Evolutionary conservation across 2,888 invertebrate species (phyloP), one percentile per base, ranked within the genome.

Genomic region (Masnerella sp.): DNA sequence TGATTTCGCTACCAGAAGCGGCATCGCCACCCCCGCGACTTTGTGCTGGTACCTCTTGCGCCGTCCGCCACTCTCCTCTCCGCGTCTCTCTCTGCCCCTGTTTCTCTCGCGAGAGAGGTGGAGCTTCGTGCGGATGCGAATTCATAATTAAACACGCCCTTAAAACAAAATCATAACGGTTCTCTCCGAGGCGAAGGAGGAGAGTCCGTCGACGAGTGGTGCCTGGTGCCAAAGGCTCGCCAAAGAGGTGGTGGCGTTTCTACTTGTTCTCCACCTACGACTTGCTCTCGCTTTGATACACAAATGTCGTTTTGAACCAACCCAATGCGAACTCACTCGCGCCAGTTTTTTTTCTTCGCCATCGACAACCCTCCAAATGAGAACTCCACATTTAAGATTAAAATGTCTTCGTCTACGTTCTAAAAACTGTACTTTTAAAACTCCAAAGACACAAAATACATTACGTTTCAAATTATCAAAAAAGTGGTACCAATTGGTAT

Each of bases 61-160:
- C 47, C 68, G 47, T 51, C 56, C 52, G 58, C 54, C 67, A 59
- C 74, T 78, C 74, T 75, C 64, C 65, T 73, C 75, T 69, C 76
- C 65, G 30, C 64, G 73, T 72, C 62, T 68, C 61, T 61, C 74
- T 74, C 62, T 67, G 59, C 65, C 68, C 59, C 67, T 64, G 69
- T 71, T 67, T 74, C 76, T 70, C 78, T 78, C 78, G 80, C 78
- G 79, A 80, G 81, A 81, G 82, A 83, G 87, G 87, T 86, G 87
- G 87, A 87, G 87, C 86, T 76, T 84, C 84, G 81, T 80, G 84
- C 83, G 84, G 85, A 85, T 85, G 84, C 85, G 85, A 85, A 87
- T 87, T 87, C 85, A 86, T 87, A 87, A 87, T 87, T 87, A 87
- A 87, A 87, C 87, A 87, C 87, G 87, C 87, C 87, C 87, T 87